These are phyloP conservation scores for Coregonus ussuriensis DNA, from an alignment of 2,797 vertebrate genomes.

Conservation along the genomic window DNA sequence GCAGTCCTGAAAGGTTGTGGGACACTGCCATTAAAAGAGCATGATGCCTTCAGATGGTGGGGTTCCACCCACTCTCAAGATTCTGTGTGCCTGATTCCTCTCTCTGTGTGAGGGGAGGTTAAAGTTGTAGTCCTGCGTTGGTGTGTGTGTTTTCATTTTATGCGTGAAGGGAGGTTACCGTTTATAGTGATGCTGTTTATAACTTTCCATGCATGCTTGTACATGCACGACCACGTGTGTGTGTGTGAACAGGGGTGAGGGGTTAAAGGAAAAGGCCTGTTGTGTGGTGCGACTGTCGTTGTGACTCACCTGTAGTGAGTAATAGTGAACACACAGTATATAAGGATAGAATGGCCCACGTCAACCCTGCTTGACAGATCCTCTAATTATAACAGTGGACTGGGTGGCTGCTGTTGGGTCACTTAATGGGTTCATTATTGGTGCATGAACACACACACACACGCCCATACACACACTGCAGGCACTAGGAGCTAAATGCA, in stretches of 20 bases:
- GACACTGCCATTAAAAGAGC: not conserved
- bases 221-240: not conserved
- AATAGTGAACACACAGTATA: not conserved
- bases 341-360: not conserved
- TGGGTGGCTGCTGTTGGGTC: not conserved
- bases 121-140: no score
- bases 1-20: not conserved
- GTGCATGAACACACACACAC: constrained; percentile 2
- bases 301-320: not conserved
- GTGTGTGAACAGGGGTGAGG: no score
- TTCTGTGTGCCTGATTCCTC: not conserved
- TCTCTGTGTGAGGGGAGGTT: not conserved
- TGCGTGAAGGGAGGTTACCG: not conserved
- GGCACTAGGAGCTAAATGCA: not conserved
- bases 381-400: constrained; percentile 4
- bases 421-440: constrained; percentile 1
- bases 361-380: not conserved
- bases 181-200: not conserved
- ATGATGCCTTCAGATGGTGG: not conserved
- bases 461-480: constrained; percentile 10
- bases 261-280: constrained; percentile 19
- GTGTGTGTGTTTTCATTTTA: no score
- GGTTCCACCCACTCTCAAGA: not conserved
- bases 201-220: not conserved
- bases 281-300: constrained; percentile 21